Conservation (phyloP, 2,113 vertebrate species). For the Ibidorhyncha struthersii region DNA sequence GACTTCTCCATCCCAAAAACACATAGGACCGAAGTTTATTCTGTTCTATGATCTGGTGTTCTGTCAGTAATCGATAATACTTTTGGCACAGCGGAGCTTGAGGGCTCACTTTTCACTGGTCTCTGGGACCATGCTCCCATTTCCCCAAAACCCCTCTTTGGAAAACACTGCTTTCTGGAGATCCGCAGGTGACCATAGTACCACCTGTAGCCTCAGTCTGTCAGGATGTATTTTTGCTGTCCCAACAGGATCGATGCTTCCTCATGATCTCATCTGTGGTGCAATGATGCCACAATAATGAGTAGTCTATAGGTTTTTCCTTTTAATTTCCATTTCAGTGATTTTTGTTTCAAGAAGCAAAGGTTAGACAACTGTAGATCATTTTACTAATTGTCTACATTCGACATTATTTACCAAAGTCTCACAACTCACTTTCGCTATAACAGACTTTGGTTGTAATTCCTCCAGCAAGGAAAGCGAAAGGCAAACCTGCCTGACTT, state of each 20-base stretch:
- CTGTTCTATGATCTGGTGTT: not conserved
- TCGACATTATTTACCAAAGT: not conserved
- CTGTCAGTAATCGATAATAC: not conserved
- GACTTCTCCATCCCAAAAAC: fast-evolving
- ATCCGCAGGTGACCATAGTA: not conserved
- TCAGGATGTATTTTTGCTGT: not conserved
- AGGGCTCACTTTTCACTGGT: not conserved
- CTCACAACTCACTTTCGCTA: not conserved
- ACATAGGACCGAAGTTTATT: not conserved
- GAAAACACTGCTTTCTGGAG: not conserved
- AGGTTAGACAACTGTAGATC: not conserved
- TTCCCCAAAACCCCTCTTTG: not conserved
- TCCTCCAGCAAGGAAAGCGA: not conserved
- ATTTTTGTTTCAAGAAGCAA: not conserved
- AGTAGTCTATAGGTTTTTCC: not conserved
- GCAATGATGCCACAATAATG: not conserved
- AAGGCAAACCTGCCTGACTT: not conserved
- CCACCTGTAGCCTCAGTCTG: not conserved
- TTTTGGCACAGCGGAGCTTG: not conserved
- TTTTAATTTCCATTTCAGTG: not conserved
- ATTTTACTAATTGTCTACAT: not conserved
- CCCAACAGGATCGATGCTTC: not conserved
- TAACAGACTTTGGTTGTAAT: not conserved
- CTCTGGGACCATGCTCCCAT: not conserved
- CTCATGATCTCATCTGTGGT: not conserved